Conservation (phyloP, 2,113 vertebrate species). For the Speoplatyrhinus poulsoni region DNA sequence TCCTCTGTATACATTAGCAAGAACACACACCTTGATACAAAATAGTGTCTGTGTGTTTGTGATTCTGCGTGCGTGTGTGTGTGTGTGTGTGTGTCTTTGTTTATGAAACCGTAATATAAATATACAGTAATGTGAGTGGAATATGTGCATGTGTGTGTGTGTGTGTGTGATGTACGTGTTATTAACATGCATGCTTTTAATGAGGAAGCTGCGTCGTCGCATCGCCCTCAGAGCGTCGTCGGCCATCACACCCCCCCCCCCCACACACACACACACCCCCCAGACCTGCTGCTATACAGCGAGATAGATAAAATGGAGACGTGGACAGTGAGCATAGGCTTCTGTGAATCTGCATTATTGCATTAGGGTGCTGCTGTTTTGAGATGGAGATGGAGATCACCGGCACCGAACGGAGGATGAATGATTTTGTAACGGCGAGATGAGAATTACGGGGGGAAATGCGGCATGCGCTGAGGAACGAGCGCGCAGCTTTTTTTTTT, state of each 20-base stretch:
- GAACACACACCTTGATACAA: neutral
- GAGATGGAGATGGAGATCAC: conserved; percentile 37
- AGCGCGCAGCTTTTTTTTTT: conserved; percentile 31
- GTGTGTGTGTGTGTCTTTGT: conserved; percentile 13
- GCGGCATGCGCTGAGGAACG: conserved; percentile 16
- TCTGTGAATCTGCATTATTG: conserved; percentile 12
- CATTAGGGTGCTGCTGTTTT: conserved; percentile 27
- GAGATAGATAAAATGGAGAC: conserved; percentile 66
- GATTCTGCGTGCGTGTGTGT: conserved; percentile 16
- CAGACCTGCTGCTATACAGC: conserved; percentile 9
- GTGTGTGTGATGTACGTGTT: conserved; percentile 1
- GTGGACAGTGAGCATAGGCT: conserved; percentile 10
- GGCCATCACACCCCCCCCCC: conserved; percentile 53
- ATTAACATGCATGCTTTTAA: neutral
- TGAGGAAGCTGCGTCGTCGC: conserved; percentile 6
- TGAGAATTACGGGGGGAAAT: conserved; percentile 44
- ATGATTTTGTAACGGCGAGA: conserved; percentile 40
- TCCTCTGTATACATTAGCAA: conserved; percentile 69
- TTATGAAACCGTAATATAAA: conserved; percentile 14
- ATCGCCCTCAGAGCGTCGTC: conserved; percentile 50
- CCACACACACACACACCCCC: neutral
- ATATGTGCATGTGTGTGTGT: neutral
- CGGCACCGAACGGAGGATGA: conserved; percentile 45
- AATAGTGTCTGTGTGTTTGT: neutral
- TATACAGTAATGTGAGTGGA: neutral